Evolutionary conservation across 2,113 vertebrate species (phyloP), one percentile per base, ranked within the genome.

Genomic region (Paracanthobrama guichenoti): DNA sequence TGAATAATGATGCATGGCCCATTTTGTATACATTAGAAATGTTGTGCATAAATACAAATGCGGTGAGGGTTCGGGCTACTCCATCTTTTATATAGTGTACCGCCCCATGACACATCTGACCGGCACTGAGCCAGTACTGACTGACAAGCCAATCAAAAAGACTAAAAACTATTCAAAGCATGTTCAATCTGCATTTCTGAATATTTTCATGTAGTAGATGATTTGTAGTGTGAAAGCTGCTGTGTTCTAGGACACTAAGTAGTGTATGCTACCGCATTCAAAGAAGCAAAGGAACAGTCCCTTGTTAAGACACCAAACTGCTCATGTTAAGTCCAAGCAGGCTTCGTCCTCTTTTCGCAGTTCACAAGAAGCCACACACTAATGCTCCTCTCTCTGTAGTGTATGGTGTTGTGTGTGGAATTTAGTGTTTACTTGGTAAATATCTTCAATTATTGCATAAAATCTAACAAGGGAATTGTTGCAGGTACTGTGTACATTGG

Each of bases 251-350:
- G 77, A 79, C 79, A 74, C 66, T 74, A 28, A 74, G 84, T 88
- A 84, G 87, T 86, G 84, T 84, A 53, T 62, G 84, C 81, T 78
- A 82, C 87, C 75, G 66, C 62, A 82, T 39, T 55, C 44, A 71
- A 73, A 84, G 35, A 86, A 31, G 62, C 77, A 77, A 83, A 82
- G 84, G 46, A 86, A 88, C 87, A 82, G 81, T 86, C 82, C 82
- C 78, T 86, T 84, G 85, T 31, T 84, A 79, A 48, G n/a, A 86
- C 82, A 86, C 78, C 76, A 31, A 81, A 62, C 87, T 24, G 71
- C 76, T 84, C 69, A 71, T 14, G 44, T 69, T 24, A 53, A 84
- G 82, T 86, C 84, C 87, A 86, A 84, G 81, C 81, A 86, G 76
- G 85, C 77, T 28, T 57, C 31, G 67, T 67, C 79, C 2, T 22